A percentile compares a stretch with the other conserved stretches of the same genome.
Conservation (phyloP, 2,797 vertebrate genomes). For the Lacerta bilineata region DNA sequence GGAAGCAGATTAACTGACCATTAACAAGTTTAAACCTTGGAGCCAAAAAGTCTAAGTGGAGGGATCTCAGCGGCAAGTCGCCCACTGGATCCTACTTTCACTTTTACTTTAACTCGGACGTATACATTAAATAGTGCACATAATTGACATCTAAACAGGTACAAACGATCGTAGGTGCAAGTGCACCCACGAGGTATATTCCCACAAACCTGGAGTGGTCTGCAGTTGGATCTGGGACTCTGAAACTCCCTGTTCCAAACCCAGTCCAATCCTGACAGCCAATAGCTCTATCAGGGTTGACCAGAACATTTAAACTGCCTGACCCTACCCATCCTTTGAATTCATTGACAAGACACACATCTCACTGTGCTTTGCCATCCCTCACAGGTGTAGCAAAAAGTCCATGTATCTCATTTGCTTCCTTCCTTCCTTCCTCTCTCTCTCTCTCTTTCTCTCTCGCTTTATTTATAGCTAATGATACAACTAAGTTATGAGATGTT, state of each 20-base stretch:
- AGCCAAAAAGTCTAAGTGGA: too few species aligned
- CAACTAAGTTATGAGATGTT: constrained; percentile 28
- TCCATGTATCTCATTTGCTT: not conserved
- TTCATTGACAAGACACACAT: not conserved
- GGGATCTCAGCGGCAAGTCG: too few species aligned
- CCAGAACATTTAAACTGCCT: not conserved
- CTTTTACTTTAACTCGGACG: too few species aligned
- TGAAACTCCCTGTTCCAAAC: not conserved
- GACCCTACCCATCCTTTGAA: not conserved
- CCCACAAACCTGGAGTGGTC: not conserved
- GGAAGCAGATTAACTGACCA: too few species aligned
- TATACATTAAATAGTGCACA: too few species aligned
- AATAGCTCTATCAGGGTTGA: not conserved
- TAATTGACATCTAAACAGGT: too few species aligned
- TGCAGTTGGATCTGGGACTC: too few species aligned
- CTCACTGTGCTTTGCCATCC: not conserved
- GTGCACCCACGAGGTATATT: too few species aligned
- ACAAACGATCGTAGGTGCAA: too few species aligned
- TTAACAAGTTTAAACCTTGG: too few species aligned
- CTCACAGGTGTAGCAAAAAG: not conserved
- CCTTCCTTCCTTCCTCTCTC: too few species aligned
- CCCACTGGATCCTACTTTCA: too few species aligned
- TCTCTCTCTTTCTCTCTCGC: not conserved
- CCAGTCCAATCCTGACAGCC: not conserved
- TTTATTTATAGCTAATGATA: constrained; percentile 36